phyloP scores from a whole-genome alignment of 2,888 invertebrate species.

The Prionchulus punctatus region DNA sequence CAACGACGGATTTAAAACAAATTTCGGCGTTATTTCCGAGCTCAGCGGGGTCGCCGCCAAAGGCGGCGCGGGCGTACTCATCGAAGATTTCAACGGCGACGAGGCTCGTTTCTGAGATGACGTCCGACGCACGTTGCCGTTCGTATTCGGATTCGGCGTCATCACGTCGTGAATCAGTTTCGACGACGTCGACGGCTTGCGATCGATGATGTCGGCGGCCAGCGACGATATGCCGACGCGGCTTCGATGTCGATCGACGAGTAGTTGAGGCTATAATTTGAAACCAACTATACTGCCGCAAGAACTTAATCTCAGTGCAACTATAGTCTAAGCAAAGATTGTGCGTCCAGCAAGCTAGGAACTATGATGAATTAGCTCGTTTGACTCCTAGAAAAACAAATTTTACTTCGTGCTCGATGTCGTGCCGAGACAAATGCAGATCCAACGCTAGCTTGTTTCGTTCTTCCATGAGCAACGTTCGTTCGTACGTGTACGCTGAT shows the following conservation, averaged over 20 bases:
- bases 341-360: too few relatives aligned
- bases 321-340: not conserved
- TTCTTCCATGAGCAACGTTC: slow-evolving; percentile 97
- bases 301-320: not conserved
- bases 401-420: not conserved
- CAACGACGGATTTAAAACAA: too few relatives aligned
- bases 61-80: too few relatives aligned
- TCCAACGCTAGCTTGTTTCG: slow-evolving; percentile 73
- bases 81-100: too few relatives aligned
- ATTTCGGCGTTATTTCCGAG: too few relatives aligned
- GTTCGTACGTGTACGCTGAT: slow-evolving; percentile 93
- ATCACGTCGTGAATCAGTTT: too few relatives aligned
- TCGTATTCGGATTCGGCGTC: too few relatives aligned
- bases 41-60: too few relatives aligned
- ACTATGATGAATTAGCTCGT: not conserved
- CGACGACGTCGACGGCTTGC: too few relatives aligned
- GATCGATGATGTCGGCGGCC: not conserved
- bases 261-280: not conserved
- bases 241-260: slow-evolving; percentile 1
- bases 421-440: not conserved
- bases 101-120: too few relatives aligned
- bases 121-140: too few relatives aligned
- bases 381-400: not conserved
- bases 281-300: not conserved
- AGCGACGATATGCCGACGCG: not conserved